A percentile compares a stretch with the other conserved stretches of the same genome.
These are phyloP conservation scores for Cheumatopsyche charites DNA, from an alignment of 1,140 invertebrate species.

Conservation along the genomic window DNA sequence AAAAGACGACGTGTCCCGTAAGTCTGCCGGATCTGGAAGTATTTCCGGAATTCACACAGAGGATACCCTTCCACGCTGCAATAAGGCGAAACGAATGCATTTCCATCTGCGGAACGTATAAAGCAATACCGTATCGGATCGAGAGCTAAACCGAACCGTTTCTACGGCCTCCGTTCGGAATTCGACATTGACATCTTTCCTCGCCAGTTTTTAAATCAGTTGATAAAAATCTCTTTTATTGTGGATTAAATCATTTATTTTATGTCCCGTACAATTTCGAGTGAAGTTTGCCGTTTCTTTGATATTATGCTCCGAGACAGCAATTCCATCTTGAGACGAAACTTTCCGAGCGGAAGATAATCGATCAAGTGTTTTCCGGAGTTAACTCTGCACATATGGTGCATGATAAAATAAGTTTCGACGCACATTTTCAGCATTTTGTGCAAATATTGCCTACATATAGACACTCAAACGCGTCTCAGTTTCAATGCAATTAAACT, in stretches of 20 bases:
- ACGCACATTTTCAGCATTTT: background rate
- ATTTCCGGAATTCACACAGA: slow-evolving; percentile 12
- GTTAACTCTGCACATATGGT: slow-evolving; percentile 7
- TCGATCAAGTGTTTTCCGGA: slow-evolving; percentile 42
- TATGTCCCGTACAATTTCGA: too few species aligned
- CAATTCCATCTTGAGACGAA: background rate
- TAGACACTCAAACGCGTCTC: background rate
- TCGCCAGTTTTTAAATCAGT: too few species aligned
- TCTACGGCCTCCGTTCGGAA: background rate
- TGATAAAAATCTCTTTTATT: too few species aligned
- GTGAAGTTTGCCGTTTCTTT: too few species aligned
- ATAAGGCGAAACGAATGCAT: slow-evolving; percentile 20
- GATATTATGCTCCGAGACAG: too few species aligned
- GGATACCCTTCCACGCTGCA: slow-evolving; percentile 16
- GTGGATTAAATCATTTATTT: too few species aligned
- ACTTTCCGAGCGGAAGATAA: slow-evolving; percentile 40
- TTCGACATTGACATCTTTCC: too few species aligned
- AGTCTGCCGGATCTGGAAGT: slow-evolving; percentile 10
- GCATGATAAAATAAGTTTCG: background rate
- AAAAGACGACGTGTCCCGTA: slow-evolving; percentile 1
- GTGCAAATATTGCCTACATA: background rate
- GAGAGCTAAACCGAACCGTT: background rate
- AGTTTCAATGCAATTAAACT: slow-evolving; percentile 22
- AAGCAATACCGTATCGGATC: slow-evolving; percentile 27
- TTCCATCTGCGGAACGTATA: slow-evolving; percentile 27